Evolutionary conservation across 2,888 invertebrate species (phyloP).

Genomic region (Ceriagrion tenellum): DNA sequence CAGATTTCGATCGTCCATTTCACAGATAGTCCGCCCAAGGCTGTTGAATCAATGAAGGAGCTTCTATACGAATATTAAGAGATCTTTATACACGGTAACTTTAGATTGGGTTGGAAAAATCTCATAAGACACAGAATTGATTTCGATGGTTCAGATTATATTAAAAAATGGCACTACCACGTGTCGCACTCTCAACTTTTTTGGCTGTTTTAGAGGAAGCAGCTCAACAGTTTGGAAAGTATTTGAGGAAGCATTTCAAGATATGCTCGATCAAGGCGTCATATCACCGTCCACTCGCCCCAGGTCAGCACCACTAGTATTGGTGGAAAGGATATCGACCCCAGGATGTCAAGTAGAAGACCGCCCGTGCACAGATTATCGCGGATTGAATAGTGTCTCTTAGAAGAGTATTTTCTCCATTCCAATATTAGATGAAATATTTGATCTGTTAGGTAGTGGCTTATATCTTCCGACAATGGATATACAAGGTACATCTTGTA

Average conservation of each 20-base stretch:
- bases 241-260: background rate
- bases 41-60: background rate
- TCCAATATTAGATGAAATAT: background rate
- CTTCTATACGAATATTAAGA: background rate
- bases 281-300: background rate
- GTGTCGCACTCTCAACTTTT: background rate
- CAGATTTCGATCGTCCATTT: background rate
- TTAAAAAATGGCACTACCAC: background rate
- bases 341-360: background rate
- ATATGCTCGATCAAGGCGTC: background rate
- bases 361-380: background rate
- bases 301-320: background rate
- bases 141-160: background rate
- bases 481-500: background rate
- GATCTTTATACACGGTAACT: background rate
- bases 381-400: background rate
- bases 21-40: background rate
- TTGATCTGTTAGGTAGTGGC: background rate
- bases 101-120: background rate
- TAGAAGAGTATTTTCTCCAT: background rate
- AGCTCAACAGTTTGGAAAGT: too few species aligned
- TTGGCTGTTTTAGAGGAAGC: background rate
- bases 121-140: background rate
- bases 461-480: background rate
- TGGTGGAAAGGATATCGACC: background rate